Evolutionary conservation across 2,888 invertebrate genomes (phyloP).

Genomic region (Periphyllus acericola): DNA sequence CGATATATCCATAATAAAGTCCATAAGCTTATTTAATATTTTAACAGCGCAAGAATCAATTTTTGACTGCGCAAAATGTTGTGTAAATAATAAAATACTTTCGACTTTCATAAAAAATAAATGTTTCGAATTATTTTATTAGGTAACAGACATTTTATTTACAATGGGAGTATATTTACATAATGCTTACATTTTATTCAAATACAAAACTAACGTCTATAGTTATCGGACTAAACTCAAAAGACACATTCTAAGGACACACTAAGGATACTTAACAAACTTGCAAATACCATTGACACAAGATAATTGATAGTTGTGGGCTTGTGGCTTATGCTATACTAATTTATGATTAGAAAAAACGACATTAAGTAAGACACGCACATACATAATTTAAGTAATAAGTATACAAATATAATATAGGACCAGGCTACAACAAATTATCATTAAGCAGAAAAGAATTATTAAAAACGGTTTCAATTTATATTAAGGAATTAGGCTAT

Average conservation of each 20-base stretch:
- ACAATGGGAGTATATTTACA: neutral
- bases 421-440: neutral
- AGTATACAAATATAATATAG: neutral
- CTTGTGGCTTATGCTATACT: neutral
- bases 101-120: too few relatives aligned
- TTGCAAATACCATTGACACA: neutral
- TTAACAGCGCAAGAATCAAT: too few relatives aligned
- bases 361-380: neutral
- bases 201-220: neutral
- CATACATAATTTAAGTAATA: neutral
- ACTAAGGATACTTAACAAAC: neutral
- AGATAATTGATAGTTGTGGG: neutral
- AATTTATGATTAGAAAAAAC: neutral
- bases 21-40: too few relatives aligned
- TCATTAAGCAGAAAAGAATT: neutral
- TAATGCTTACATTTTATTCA: neutral
- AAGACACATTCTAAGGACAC: neutral
- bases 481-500: too few relatives aligned
- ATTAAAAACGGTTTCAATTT: neutral
- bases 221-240: neutral
- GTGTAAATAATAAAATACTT: too few relatives aligned
- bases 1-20: too few relatives aligned
- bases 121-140: neutral
- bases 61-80: too few relatives aligned
- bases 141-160: neutral